Evolutionary conservation across 2,113 vertebrate species (phyloP).

Genomic region (Melanostigma gelatinosum): DNA sequence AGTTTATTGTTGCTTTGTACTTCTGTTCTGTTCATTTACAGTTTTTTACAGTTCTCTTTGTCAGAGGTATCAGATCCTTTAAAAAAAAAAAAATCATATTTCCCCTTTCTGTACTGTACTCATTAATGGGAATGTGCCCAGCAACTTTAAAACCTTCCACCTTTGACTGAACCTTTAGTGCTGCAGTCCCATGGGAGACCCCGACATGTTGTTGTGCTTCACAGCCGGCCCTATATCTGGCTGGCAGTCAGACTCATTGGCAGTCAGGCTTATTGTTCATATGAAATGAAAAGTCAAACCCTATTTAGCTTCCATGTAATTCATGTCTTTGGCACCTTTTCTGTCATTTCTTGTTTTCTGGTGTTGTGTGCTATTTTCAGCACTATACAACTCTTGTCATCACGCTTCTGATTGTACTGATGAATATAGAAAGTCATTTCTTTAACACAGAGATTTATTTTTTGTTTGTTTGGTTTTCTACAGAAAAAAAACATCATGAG

Average conservation of each 20-base stretch:
- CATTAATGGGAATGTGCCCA: constrained; percentile 62
- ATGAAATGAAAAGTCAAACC: constrained; percentile 72
- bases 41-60: constrained; percentile 36
- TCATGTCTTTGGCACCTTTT: constrained; percentile 78
- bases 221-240: constrained; percentile 70
- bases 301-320: constrained; percentile 71
- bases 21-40: constrained; percentile 53
- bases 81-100: not conserved
- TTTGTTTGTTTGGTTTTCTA: constrained; percentile 46
- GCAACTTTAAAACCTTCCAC: constrained; percentile 61
- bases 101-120: constrained; percentile 61
- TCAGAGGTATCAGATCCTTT: constrained; percentile 27
- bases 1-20: constrained; percentile 59
- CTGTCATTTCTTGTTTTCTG: constrained; percentile 52
- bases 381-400: constrained; percentile 59
- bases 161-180: constrained; percentile 67
- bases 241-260: too few species aligned
- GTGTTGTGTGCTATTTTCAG: constrained; percentile 66
- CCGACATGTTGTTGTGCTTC: constrained; percentile 58
- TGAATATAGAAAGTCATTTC: constrained; percentile 75
- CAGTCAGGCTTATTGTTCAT: too few species aligned
- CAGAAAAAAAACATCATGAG: constrained; percentile 32
- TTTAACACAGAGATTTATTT: constrained; percentile 50
- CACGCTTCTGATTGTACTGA: constrained; percentile 73
- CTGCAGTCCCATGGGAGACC: constrained; percentile 69